These are phyloP conservation scores for Eptesicus fuscus DNA, from an alignment of 2,113 vertebrate genomes.

Conservation along the genomic window DNA sequence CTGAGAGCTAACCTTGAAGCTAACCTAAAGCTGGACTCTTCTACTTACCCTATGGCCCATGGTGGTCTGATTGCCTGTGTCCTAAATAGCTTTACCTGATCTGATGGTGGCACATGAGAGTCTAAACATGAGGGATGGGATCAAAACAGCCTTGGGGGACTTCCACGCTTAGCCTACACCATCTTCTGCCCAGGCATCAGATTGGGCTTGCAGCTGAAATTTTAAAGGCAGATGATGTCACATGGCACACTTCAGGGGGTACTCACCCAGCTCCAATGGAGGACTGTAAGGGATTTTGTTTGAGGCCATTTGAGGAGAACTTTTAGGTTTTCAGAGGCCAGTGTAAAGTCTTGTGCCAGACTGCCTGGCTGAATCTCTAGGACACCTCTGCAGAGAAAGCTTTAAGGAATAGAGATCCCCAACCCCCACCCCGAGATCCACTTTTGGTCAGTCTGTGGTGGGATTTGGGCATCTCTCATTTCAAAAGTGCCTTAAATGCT, in stretches of 20 bases:
- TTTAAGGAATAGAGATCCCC: background rate
- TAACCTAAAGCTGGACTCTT: background rate
- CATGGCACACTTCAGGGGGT: background rate
- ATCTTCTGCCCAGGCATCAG: background rate
- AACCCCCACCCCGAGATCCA: background rate
- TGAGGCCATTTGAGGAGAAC: background rate
- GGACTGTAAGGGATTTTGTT: background rate
- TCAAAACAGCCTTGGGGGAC: conserved; percentile 30
- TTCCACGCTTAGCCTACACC: conserved; percentile 22
- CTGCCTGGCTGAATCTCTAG: background rate
- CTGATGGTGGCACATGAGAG: background rate
- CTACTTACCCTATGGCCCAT: background rate
- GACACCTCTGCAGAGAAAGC: background rate
- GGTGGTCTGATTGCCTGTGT: background rate
- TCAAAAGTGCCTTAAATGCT: background rate
- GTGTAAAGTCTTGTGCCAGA: background rate
- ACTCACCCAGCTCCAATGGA: background rate
- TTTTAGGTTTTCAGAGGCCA: background rate
- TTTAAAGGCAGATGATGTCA: conserved; percentile 1
- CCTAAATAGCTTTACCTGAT: conserved; percentile 12
- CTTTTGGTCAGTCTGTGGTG: background rate
- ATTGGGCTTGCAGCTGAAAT: background rate
- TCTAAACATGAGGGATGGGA: conserved; percentile 37
- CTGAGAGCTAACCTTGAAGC: background rate
- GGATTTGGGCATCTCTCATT: background rate